phyloP scores from a whole-genome alignment of 2,888 invertebrate species.

The Cabera pusaria region DNA sequence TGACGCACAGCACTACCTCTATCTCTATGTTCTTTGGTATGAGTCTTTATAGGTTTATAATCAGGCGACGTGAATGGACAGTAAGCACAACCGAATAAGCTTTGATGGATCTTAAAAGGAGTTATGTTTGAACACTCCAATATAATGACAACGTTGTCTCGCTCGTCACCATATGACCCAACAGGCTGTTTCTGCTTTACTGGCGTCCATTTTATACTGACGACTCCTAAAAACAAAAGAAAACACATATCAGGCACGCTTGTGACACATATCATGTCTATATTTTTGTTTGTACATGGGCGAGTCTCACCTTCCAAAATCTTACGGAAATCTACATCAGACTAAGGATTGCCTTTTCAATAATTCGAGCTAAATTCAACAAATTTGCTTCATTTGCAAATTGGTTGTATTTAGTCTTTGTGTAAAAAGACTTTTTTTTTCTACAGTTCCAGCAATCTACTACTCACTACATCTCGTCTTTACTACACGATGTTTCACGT shows the following conservation, averaged over 20 bases:
- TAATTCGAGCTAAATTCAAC: too few relatives aligned
- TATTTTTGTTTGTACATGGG: too few relatives aligned
- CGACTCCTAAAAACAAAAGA: conserved; percentile 11
- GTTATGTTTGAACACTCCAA: conserved; percentile 64
- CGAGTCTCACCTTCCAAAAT: too few relatives aligned
- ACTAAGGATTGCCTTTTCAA: too few relatives aligned
- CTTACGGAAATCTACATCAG: too few relatives aligned
- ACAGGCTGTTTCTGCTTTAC: not conserved
- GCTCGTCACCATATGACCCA: conserved; percentile 3
- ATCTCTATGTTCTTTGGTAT: conserved; percentile 3
- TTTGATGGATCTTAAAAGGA: conserved; percentile 65
- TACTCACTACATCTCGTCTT: too few relatives aligned
- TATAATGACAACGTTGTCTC: conserved; percentile 65
- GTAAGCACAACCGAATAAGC: conserved; percentile 58
- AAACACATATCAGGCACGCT: conserved; percentile 6
- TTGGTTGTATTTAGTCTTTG: too few relatives aligned
- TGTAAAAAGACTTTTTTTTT: too few relatives aligned
- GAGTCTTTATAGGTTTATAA: conserved; percentile 2
- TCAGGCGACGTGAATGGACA: conserved; percentile 40
- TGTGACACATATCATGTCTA: too few relatives aligned
- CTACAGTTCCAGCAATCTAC: too few relatives aligned
- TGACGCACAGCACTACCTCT: not conserved
- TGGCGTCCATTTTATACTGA: conserved; percentile 1
- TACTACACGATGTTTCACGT: too few relatives aligned
- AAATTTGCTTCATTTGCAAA: too few relatives aligned